Evolutionary conservation across 2,797 vertebrate species (phyloP).

Genomic region (Phylloscopus collybita): DNA sequence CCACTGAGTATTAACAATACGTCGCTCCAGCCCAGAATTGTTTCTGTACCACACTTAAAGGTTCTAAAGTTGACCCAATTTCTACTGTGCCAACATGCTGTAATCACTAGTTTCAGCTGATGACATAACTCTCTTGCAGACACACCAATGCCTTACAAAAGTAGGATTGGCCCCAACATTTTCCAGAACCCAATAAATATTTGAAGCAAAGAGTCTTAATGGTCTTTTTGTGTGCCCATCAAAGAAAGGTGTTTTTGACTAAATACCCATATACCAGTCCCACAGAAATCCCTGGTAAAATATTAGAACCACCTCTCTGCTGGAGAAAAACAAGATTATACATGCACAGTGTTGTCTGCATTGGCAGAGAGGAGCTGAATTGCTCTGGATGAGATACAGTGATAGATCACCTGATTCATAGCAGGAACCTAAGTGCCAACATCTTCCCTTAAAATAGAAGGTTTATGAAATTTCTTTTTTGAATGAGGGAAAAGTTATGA

Average conservation of each 20-base stretch:
- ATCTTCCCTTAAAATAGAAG: neutral
- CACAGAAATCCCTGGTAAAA: neutral
- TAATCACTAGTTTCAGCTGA: neutral
- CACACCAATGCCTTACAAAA: neutral
- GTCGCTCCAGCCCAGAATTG: neutral
- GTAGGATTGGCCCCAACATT: fast-evolving
- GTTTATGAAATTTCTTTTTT: neutral
- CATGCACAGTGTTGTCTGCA: neutral
- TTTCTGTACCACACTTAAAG: neutral
- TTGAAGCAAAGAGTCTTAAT: neutral
- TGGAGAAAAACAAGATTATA: neutral
- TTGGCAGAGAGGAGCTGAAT: neutral
- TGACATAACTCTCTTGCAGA: neutral
- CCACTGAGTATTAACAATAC: neutral
- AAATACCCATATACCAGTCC: neutral
- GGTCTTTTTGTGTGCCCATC: neutral
- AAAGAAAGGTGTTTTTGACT: neutral
- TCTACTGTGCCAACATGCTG: neutral
- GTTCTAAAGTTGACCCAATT: neutral
- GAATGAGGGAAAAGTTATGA: neutral
- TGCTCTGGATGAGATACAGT: neutral
- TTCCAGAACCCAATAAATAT: neutral
- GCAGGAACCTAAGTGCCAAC: neutral
- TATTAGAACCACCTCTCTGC: neutral
- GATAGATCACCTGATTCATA: neutral